phyloP scores from a whole-genome alignment of 2,797 vertebrate species.

The Chromobotia macracanthus region DNA sequence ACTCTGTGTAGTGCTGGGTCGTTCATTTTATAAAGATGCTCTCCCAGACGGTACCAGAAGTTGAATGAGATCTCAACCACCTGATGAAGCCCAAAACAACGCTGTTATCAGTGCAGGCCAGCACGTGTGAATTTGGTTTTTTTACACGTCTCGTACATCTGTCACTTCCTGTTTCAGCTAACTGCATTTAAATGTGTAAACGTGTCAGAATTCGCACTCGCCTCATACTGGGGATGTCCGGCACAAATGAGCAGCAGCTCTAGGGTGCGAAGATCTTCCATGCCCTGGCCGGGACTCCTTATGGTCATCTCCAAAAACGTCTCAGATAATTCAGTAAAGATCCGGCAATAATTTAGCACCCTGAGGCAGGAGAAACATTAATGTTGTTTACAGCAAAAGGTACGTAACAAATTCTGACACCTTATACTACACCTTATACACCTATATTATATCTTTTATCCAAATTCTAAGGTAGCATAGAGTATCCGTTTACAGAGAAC shows the following conservation, averaged over 20 bases:
- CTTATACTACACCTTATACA: too few relatives aligned
- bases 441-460: too few relatives aligned
- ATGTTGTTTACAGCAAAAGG: neutral
- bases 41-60: constrained; percentile 98
- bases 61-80: constrained; percentile 98
- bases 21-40: constrained; percentile 93
- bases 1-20: constrained; percentile 87
- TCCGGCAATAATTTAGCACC: constrained; percentile 96
- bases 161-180: neutral
- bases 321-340: constrained; percentile 97
- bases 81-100: constrained; percentile 66
- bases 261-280: constrained; percentile 91
- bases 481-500: too few relatives aligned
- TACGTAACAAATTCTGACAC: too few relatives aligned
- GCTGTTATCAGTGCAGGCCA: neutral
- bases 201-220: constrained; percentile 56
- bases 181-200: neutral
- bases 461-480: too few relatives aligned
- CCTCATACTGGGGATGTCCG: constrained; percentile 96
- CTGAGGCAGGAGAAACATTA: constrained; percentile 69
- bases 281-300: constrained; percentile 89
- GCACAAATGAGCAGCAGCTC: constrained; percentile 96
- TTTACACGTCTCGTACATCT: neutral
- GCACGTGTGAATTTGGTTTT: neutral
- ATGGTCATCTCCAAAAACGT: constrained; percentile 95